Base-by-base conservation (phyloP, 2,888 invertebrate species). In the Acanthosepion esculentum region DNA sequence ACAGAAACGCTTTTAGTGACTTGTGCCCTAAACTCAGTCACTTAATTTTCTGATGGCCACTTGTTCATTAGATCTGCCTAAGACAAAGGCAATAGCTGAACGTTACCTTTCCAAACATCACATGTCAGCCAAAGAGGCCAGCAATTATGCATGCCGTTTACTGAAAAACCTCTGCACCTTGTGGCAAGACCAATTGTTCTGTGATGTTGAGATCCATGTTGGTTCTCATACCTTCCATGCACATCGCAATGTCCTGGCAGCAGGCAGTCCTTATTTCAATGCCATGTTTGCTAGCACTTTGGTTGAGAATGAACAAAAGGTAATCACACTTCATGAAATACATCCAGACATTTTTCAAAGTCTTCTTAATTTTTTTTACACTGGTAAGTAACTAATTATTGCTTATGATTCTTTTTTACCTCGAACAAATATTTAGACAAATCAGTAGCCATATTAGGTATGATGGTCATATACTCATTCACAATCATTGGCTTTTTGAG, bases 271-370 rank as follows among this genome's bases (percentile, higher is more conserved):
- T 95, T 99, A 99, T 97, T 99, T 99, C 97, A 98, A 99, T 97
- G 99, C 99, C 92, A 99, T 99, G 99, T 99, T 99, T 97, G 98
- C 98, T 96, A 98, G 98, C 78, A 99, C 98, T 26, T 98, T 99
- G 95, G 98, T 98, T 95, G 99, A 99, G 97, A 98, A 98, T 96
- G 98, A 98, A 96, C 98, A 98, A 97, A 98, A 98, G 95, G 98
- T 98, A 95, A 98, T 99, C n/a, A 98, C 98, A 96, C 98, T 99
- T 95, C 98, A 98, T 94, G 97, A 96, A 15, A 95, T 97, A 91
- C 94, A 96, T n/a, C 98, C 98, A 93, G 98, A 98, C 94, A 98
- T 98, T 95, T 98, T 99, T 95, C 98, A 98, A 95, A 98, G 98
- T 96, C 98, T 99, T 92, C 98, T 99, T 96, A 98, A 98, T 96